Conservation (phyloP, 2,797 vertebrate genomes). For the Sebastes iracundus region DNA sequence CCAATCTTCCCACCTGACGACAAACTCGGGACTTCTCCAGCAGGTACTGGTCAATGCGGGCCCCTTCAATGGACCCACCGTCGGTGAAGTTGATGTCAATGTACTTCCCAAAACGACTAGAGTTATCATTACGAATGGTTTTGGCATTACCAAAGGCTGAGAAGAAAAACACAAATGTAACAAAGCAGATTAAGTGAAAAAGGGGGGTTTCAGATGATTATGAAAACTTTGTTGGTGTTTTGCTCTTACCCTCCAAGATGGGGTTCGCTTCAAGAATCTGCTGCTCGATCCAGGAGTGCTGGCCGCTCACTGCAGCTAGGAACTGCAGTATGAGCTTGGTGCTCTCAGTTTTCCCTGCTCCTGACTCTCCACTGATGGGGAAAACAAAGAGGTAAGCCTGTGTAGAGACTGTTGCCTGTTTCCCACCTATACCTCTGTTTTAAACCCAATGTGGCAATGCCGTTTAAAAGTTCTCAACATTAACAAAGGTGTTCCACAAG, state of each 20-base stretch:
- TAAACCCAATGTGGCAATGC: not conserved
- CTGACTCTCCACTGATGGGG: slow-evolving; percentile 92
- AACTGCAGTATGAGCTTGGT: slow-evolving; percentile 96
- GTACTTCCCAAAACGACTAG: slow-evolving; percentile 98
- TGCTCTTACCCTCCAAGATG: slow-evolving; percentile 90
- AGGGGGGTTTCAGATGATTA: not conserved
- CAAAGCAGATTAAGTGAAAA: not conserved
- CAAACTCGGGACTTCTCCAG: slow-evolving; percentile 98
- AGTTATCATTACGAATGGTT: slow-evolving; percentile 95
- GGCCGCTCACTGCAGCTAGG: slow-evolving; percentile 92
- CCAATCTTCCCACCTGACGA: slow-evolving; percentile 86
- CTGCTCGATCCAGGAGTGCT: slow-evolving; percentile 96
- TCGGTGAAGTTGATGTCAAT: slow-evolving; percentile 91
- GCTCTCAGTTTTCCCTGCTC: slow-evolving; percentile 96
- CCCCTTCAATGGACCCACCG: slow-evolving; percentile 90
- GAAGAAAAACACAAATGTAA: not conserved
- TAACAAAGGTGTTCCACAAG: not conserved
- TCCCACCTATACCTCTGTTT: not conserved
- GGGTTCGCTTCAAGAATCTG: slow-evolving; percentile 97
- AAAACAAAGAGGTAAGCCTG: not conserved
- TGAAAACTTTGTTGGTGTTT: not conserved
- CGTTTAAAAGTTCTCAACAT: not conserved
- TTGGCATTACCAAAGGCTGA: slow-evolving; percentile 98
- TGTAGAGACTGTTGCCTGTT: not conserved
- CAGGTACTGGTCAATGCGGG: slow-evolving; percentile 93